Conservation (phyloP, 2,797 vertebrate species). For the Melopsittacus undulatus region DNA sequence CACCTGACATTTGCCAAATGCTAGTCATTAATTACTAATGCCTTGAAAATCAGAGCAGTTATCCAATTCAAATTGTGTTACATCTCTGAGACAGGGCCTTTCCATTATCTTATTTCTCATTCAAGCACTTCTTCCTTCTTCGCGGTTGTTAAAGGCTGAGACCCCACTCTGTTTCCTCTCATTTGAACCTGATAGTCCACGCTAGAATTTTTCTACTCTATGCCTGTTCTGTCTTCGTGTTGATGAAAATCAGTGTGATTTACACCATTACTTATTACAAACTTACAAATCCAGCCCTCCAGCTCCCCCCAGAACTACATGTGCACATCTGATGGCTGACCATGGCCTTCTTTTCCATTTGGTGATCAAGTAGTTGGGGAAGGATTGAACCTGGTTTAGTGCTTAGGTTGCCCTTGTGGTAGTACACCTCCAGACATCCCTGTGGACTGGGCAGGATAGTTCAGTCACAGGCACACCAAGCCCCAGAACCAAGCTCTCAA, state of each 20-base stretch:
- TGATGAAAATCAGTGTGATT: background rate
- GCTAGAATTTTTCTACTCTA: background rate
- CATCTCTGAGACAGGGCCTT: slow-evolving; percentile 8
- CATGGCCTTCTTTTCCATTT: background rate
- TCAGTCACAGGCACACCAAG: background rate
- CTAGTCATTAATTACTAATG: slow-evolving; percentile 47
- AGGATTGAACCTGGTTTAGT: background rate
- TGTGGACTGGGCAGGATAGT: background rate
- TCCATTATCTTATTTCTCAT: slow-evolving; percentile 24
- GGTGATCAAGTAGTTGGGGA: background rate
- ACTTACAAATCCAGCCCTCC: background rate
- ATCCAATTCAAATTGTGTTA: background rate
- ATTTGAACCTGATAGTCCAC: background rate
- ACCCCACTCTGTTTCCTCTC: background rate
- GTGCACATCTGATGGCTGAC: background rate
- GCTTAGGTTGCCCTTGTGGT: background rate
- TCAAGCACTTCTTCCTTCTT: slow-evolving; percentile 27
- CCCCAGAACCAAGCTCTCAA: background rate
- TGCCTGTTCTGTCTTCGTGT: background rate
- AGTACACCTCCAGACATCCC: background rate
- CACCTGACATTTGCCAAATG: slow-evolving; percentile 38
- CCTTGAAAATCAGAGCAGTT: slow-evolving; percentile 31
- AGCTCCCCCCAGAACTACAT: background rate
- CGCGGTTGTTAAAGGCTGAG: background rate
- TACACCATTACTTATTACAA: background rate